phyloP scores from a whole-genome alignment of 2,888 invertebrate genomes.

The Podotricha telesiphe region DNA sequence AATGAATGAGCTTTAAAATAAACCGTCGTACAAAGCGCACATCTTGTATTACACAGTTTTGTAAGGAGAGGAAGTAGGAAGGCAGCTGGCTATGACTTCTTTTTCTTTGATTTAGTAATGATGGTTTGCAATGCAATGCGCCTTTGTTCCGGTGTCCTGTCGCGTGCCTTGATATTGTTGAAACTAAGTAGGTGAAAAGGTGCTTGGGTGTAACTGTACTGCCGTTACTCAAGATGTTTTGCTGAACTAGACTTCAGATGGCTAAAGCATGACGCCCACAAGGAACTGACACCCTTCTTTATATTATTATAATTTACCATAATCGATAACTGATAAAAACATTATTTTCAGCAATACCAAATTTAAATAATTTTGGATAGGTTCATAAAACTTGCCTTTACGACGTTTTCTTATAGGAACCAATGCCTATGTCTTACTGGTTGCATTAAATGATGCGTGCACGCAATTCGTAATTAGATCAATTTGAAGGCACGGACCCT shows the following conservation, averaged over 20 bases:
- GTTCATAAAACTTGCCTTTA: neutral
- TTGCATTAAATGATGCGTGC: slow-evolving; percentile 41
- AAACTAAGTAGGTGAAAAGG: slow-evolving; percentile 78
- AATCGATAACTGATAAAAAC: too few relatives aligned
- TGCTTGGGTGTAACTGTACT: slow-evolving; percentile 70
- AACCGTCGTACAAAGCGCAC: slow-evolving; percentile 67
- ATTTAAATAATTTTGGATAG: neutral
- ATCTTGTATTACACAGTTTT: slow-evolving; percentile 80
- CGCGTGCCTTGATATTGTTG: slow-evolving; percentile 75
- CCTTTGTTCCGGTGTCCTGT: slow-evolving; percentile 76
- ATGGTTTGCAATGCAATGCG: slow-evolving; percentile 77
- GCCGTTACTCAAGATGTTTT: slow-evolving; percentile 76
- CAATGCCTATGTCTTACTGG: neutral
- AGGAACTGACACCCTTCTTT: neutral
- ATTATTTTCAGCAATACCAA: neutral
- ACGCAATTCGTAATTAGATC: slow-evolving; percentile 59
- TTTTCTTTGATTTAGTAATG: slow-evolving; percentile 74
- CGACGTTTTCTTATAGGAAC: neutral
- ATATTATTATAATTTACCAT: too few relatives aligned
- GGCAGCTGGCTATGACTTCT: slow-evolving; percentile 77
- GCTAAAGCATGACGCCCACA: slow-evolving; percentile 27
- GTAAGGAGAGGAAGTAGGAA: slow-evolving; percentile 79
- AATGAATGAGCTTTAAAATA: slow-evolving; percentile 80
- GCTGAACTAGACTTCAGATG: slow-evolving; percentile 50
- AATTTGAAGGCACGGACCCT: slow-evolving; percentile 54